Evolutionary conservation across 2,888 invertebrate genomes (phyloP), one percentile per base, ranked within the genome.

Genomic region (Rosalia funebris): DNA sequence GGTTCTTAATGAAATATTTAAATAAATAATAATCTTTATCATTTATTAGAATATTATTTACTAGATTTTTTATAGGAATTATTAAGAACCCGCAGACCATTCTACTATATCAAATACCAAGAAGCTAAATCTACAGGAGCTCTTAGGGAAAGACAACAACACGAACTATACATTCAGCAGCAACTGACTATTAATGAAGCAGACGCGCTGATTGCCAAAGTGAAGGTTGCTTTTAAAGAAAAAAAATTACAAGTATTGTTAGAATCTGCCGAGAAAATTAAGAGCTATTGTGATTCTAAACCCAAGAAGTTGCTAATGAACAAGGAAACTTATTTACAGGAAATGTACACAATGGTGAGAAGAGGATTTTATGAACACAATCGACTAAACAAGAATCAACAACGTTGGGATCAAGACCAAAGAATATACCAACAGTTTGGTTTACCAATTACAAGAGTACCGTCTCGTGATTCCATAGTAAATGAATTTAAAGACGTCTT

Each of bases 91-190:
- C 71, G 83, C 7, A 75, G 78, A 56, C 84, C 84, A 0, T 78
- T 83, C 44, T 85, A 84, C 66, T 79, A 79, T 37, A 78, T 81
- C 10, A 79, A 81, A 59, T 82, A 77, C 52, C 77, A 77, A 57
- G 79, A 80, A 61, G 72, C 73, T 0, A 75, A 68, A 14, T 66
- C 77, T 1, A 73, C 81, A 1, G 78, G 79, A 1, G 74, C 76
- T 10, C 71, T 78, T 19, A 66, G 68, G 45, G 66, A 62, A 10
- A 68, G 82, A 7, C 77, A 76, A 17, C 66, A 71, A 34, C 75
- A 79, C 16, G 79, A 77, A 59, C 68, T 77, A 44, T 62, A 75
- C 17, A 71, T 71, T 11, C 74, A 75, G 36, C 78, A 81, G 62
- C 68, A 74, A 3, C 73, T 76, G n/a, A 71, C 79, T 0, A 73